Evolutionary conservation across 1,140 invertebrate species (phyloP).

Genomic region (Drosophila baimaii): DNA sequence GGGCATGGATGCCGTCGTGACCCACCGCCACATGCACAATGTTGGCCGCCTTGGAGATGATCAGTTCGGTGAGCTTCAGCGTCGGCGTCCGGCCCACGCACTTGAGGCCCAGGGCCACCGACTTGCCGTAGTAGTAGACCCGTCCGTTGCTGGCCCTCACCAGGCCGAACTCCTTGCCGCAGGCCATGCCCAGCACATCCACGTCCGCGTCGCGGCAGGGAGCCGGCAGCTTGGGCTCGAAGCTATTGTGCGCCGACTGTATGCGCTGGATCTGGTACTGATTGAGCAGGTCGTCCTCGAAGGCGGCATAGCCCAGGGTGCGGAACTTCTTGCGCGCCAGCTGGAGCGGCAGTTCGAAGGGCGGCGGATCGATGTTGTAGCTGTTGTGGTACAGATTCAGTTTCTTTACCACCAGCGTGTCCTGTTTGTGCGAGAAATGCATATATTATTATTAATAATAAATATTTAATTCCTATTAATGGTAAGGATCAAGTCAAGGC

Average conservation of each 20-base stretch:
- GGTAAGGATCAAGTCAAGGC: no score
- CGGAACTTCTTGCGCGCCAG: constrained; percentile 92
- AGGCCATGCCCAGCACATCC: constrained; percentile 84
- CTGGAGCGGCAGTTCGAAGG: constrained; percentile 90
- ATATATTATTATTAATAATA: no score
- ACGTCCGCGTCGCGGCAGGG: constrained; percentile 73
- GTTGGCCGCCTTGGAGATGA: constrained; percentile 90
- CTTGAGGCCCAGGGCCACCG: constrained; percentile 85
- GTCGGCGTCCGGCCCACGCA: constrained; percentile 85
- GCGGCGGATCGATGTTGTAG: constrained; percentile 81
- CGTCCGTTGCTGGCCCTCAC: constrained; percentile 90
- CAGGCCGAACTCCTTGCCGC: constrained; percentile 93
- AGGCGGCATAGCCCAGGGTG: constrained; percentile 89
- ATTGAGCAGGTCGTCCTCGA: constrained; percentile 88
- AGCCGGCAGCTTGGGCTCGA: constrained; percentile 81
- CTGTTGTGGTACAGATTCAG: constrained; percentile 74
- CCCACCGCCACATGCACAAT: constrained; percentile 93
- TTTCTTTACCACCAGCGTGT: constrained; percentile 79
- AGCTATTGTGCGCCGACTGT: constrained; percentile 80
- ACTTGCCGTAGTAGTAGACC: constrained; percentile 92
- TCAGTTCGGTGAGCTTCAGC: constrained; percentile 91
- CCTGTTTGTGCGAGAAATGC: no score
- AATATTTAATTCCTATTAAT: no score
- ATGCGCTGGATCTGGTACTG: constrained; percentile 84
- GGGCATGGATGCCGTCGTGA: constrained; percentile 96